Evolutionary conservation across 1,140 invertebrate species (phyloP).

Genomic region (Catajapyx aquilonaris): DNA sequence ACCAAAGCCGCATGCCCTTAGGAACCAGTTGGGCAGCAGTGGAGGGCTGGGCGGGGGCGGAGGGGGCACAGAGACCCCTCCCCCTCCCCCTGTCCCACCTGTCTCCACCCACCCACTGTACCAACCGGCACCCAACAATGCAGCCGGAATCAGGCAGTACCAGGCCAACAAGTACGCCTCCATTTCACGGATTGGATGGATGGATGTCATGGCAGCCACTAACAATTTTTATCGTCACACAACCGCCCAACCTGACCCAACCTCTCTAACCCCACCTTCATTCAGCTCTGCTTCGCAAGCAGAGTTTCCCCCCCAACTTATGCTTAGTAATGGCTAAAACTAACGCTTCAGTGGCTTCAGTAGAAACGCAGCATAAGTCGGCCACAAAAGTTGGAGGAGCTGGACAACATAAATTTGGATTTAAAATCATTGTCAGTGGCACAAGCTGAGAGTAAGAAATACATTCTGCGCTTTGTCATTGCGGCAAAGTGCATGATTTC

Average conservation of each 20-base stretch:
- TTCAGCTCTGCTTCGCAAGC: no score
- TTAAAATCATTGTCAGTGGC: no score
- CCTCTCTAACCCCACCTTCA: background rate
- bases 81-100: background rate
- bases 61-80: background rate
- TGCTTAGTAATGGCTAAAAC: no score
- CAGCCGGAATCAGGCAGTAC: background rate
- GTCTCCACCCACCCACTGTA: background rate
- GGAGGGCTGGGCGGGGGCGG: no score
- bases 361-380: no score
- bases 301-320: no score
- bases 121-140: background rate
- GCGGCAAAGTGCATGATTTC: no score
- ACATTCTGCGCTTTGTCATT: no score
- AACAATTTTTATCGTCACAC: background rate
- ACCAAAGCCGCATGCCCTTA: background rate
- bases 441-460: no score
- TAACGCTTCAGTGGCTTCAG: no score
- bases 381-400: no score
- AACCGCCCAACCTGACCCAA: background rate
- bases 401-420: no score
- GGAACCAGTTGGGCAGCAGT: background rate
- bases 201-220: background rate
- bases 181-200: background rate
- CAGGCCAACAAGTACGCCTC: background rate